Conservation (phyloP, 2,888 invertebrate species). For the Drosophila ochracea region DNA sequence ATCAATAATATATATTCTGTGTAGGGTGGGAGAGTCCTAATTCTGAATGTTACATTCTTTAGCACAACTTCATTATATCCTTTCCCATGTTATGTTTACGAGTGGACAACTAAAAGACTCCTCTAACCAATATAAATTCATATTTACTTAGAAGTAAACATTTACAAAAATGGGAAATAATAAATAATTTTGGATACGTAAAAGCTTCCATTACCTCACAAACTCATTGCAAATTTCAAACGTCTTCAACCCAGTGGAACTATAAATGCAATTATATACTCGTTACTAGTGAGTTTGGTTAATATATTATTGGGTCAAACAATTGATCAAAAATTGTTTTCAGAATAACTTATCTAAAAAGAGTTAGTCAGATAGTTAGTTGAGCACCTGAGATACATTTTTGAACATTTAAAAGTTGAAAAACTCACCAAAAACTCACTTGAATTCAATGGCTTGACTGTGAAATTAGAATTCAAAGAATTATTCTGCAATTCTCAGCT, state of each 20-base stretch:
- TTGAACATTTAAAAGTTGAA: not conserved
- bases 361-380: not conserved
- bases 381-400: not conserved
- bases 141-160: not conserved
- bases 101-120: not conserved
- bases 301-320: not conserved
- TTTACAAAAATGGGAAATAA: not conserved
- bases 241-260: not conserved
- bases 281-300: not conserved
- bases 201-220: not conserved
- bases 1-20: not conserved
- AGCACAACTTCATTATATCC: not conserved
- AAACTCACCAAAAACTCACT: not conserved
- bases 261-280: not conserved
- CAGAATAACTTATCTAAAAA: not conserved
- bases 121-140: not conserved
- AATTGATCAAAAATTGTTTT: not conserved
- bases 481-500: not conserved
- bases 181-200: not conserved
- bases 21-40: accelerated
- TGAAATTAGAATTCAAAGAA: not conserved
- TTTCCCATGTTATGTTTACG: not conserved
- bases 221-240: not conserved
- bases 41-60: not conserved
- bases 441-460: too few species aligned